Percentiles rank a stretch among this genome's conserved stretches.
Evolutionary conservation across 1,140 invertebrate genomes (phyloP).

Genomic region (Gonioctena quinquepunctata): DNA sequence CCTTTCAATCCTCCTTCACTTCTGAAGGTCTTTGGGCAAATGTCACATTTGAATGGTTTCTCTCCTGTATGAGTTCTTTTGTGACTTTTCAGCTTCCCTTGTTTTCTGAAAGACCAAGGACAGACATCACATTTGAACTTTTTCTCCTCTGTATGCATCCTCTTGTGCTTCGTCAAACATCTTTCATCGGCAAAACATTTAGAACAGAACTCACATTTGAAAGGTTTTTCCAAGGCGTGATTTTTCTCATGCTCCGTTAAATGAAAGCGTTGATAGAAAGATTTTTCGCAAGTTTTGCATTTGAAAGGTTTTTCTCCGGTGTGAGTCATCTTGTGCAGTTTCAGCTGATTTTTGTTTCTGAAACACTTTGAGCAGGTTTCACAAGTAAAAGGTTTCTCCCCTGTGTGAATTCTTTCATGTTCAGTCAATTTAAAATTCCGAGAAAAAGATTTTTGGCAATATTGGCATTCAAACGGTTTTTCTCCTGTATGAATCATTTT

Average conservation of each 20-base stretch:
- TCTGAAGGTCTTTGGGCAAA: slow-evolving; percentile 74
- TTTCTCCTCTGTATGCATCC: slow-evolving; percentile 56
- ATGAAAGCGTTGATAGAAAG: slow-evolving; percentile 69
- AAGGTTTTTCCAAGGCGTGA: slow-evolving; percentile 78
- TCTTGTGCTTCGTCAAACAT: not conserved
- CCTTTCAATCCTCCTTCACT: slow-evolving; percentile 61
- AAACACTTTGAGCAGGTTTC: not conserved
- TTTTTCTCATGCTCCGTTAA: slow-evolving; percentile 69
- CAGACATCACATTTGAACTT: slow-evolving; percentile 66
- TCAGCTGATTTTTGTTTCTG: not conserved
- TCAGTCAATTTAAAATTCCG: not conserved
- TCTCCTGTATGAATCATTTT: not conserved
- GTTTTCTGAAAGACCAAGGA: slow-evolving; percentile 59
- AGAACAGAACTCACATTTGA: slow-evolving; percentile 74
- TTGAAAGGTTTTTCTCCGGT: slow-evolving; percentile 66
- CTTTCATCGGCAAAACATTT: slow-evolving; percentile 68
- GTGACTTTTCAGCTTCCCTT: slow-evolving; percentile 48
- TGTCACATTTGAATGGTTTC: slow-evolving; percentile 75
- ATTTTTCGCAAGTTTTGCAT: slow-evolving; percentile 63
- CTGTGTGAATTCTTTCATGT: not conserved
- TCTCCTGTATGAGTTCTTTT: slow-evolving; percentile 72
- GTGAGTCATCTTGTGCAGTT: slow-evolving; percentile 55
- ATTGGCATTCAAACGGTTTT: not conserved
- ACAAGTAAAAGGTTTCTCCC: not conserved
- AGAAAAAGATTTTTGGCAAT: not conserved